Evolutionary conservation across 2,797 vertebrate genomes (phyloP), one percentile per base, ranked within the genome.

Genomic region (Danio albolineatus): DNA sequence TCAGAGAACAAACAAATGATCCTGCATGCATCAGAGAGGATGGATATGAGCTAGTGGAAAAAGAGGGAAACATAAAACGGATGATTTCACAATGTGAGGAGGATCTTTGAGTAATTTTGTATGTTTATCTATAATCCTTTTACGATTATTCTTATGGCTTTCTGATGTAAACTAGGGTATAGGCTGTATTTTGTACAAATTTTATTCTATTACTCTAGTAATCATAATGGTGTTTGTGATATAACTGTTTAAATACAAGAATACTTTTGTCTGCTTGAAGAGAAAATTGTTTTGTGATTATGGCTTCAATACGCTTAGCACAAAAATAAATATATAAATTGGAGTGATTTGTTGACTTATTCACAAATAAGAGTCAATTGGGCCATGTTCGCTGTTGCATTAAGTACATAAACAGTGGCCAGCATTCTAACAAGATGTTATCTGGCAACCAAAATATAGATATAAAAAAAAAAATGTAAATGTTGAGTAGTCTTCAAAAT

Each of bases 1-100:
- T 56, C 51, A 53, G 66, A 44, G 67, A 71, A 44, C 67, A 71
- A 79, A 79, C 59, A 72, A 72, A 72, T 62, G 59, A 72, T 72
- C 14, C 38, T 54, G 49, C 67, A 19, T 36, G 38, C 38, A 62
- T 72, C 49, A 72, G 60, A 64, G 16, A n/a, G 28, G 48, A 64
- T 79, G 38, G 38, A 10, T 71, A 64, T 43, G 12, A 64, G 67
- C 66, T 36, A 19, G 54, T 36, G 19, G 0, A 61, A 28, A 59
- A 19, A 59, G 65, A 48, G 41, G 48, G 36, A 41, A 51, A 61
- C 6, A 28, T 28, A 21, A 57, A 61, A 61, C 1, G 14, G 10
- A 77, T 46, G 7, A 67, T 36, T 46, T 28, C 10, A 46, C 6
- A 36, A 4, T 9, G 38, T 39, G 43, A 19, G 17, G 19, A 46